Conservation (phyloP, 2,113 vertebrate species). For the Oceanodroma tethys region DNA sequence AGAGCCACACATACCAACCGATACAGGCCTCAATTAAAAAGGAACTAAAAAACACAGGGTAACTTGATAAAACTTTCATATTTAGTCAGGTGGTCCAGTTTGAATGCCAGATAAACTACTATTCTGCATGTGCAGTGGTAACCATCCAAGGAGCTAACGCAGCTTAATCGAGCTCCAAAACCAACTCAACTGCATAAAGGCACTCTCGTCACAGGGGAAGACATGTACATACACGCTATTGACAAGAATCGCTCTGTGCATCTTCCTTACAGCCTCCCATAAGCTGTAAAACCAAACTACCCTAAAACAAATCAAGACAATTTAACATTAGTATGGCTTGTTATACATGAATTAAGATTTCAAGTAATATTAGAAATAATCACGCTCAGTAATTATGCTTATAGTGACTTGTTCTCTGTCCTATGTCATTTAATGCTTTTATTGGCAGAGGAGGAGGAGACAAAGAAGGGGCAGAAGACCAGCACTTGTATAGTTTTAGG, state of each 20-base stretch:
- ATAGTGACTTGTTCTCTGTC: background rate
- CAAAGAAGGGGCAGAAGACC: background rate
- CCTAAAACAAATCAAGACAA: background rate
- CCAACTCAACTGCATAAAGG: background rate
- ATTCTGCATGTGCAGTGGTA: background rate
- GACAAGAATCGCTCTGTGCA: background rate
- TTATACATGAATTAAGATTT: background rate
- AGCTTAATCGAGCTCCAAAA: background rate
- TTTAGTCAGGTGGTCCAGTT: background rate
- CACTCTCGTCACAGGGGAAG: fast-evolving
- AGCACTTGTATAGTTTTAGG: background rate
- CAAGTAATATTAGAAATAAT: background rate
- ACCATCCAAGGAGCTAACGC: background rate
- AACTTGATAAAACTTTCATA: background rate
- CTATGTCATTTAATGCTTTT: background rate
- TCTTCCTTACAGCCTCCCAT: background rate
- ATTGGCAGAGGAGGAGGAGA: background rate
- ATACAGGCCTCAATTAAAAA: background rate
- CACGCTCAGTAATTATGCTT: background rate
- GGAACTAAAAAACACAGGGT: background rate
- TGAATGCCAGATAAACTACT: background rate
- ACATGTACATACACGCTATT: background rate
- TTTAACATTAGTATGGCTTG: background rate
- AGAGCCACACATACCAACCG: background rate
- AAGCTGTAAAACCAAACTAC: background rate